Evolutionary conservation across 1,140 invertebrate genomes (phyloP), one percentile per base, ranked within the genome.

Genomic region (Zaprionus africanus): DNA sequence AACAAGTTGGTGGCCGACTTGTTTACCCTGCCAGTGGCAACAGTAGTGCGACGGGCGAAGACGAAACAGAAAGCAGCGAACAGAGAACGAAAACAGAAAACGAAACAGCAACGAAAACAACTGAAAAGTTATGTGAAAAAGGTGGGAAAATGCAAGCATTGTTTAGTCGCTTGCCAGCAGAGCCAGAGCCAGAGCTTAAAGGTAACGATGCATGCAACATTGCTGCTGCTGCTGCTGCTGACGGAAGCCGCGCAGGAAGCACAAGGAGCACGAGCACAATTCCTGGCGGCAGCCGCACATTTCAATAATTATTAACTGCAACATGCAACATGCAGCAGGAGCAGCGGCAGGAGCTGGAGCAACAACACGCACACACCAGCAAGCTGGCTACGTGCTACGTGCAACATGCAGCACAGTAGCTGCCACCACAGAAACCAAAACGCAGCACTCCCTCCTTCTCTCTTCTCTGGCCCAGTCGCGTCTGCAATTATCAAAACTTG

Each of bases 271-370:
- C 70, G 68, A 78, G 79, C 85, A 78, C 85, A 90, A 81, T 83
- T 88, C 85, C 85, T 88, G 81, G 62, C 86, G 78, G 81, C 86
- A 75, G 81, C 85, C 86, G 79, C 85, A 90, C 85, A 86, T 90
- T 90, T 90, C 85, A 90, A 90, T 90, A 90, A 90, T 90, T 90
- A 90, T 90, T 90, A 90, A 90, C 85, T 90, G 85, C 85, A 90
- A 90, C 85, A 90, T 78, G 76, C 76, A 78, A 78, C 72, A 74
- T 88, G 86, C 66, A 70, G 59, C 76, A 79, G 86, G 66, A 70
- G 66, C 76, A 77, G 22, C 43, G 34, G 19, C 61, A 36, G 22
- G 43, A 43, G 19, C 61, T 43, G 36, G 56, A 54, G 26, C 56
- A 54, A 36, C 31, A 34, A 3, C 61, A 66, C 46, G 26, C 65